Conservation (phyloP, 1,140 invertebrate genomes). For the Eriocheir sinensis region DNA sequence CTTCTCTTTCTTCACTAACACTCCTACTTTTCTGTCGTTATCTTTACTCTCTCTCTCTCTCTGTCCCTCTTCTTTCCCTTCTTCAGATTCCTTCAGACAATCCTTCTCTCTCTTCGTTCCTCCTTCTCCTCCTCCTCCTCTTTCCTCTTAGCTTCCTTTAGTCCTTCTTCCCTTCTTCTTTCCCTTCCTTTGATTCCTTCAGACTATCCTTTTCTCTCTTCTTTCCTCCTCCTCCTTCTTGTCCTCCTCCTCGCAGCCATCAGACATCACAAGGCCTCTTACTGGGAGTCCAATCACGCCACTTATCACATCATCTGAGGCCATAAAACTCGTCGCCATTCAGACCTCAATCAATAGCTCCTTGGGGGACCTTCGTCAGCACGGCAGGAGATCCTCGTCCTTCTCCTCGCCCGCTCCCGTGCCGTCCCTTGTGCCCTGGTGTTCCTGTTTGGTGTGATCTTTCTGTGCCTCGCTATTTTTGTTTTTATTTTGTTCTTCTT, state of each 20-base stretch:
- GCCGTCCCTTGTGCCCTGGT: not conserved
- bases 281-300: not conserved
- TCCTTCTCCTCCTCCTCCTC: not conserved
- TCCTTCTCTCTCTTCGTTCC: not conserved
- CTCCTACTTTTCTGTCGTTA: too few relatives aligned
- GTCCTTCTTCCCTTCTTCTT: not conserved
- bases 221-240: not conserved
- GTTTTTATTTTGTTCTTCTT: not conserved
- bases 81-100: not conserved
- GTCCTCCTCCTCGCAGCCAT: not conserved
- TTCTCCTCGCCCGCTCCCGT: not conserved
- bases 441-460: not conserved
- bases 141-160: not conserved
- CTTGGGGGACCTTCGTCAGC: too few relatives aligned
- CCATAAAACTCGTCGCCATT: conserved; percentile 36
- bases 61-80: not conserved
- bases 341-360: conserved; percentile 27
- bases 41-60: not conserved
- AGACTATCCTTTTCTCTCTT: too few relatives aligned
- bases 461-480: not conserved
- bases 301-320: conserved; percentile 41
- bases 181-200: not conserved
- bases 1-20: not conserved
- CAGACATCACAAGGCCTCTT: not conserved
- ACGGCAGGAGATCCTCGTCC: too few relatives aligned